Percentiles rank a stretch among this genome's conserved stretches.
Conservation (phyloP, 2,888 invertebrate species). For the Glaucopsyche alexis region DNA sequence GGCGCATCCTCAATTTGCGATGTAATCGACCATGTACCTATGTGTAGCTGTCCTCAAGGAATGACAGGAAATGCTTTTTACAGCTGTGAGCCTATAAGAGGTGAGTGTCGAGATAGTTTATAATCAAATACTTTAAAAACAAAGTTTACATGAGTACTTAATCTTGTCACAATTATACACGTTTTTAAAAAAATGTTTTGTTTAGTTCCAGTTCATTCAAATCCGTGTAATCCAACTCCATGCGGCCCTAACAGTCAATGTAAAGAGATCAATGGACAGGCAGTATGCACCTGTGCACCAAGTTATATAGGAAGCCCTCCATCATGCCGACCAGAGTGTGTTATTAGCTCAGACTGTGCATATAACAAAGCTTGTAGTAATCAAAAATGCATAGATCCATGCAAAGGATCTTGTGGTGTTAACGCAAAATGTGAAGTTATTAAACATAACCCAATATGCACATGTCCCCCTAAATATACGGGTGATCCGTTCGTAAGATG, state of each 20-base stretch:
- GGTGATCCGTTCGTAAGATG: constrained; percentile 90
- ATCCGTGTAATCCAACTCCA: constrained; percentile 86
- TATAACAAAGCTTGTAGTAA: constrained; percentile 86
- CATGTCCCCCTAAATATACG: constrained; percentile 82
- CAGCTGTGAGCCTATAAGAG: constrained; percentile 78
- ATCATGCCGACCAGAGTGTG: constrained; percentile 87
- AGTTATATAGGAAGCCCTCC: constrained; percentile 87
- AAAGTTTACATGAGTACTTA: not conserved
- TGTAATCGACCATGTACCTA: constrained; percentile 85
- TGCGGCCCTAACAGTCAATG: constrained; percentile 89
- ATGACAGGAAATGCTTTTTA: constrained; percentile 85
- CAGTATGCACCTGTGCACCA: constrained; percentile 86
- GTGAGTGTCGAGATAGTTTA: constrained; percentile 44
- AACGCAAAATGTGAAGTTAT: constrained; percentile 86
- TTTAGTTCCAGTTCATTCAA: constrained; percentile 64
- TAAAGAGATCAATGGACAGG: constrained; percentile 82
- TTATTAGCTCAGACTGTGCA: constrained; percentile 87
- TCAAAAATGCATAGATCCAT: constrained; percentile 87
- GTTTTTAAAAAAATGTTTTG: not conserved
- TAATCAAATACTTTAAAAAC: not conserved
- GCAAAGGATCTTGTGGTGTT: constrained; percentile 86
- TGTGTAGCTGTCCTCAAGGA: constrained; percentile 85
- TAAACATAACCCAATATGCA: constrained; percentile 89
- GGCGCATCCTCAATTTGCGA: constrained; percentile 85
- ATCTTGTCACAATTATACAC: not conserved